These are phyloP conservation scores for Centropristis striata DNA, from an alignment of 2,113 vertebrate genomes.

Conservation along the genomic window DNA sequence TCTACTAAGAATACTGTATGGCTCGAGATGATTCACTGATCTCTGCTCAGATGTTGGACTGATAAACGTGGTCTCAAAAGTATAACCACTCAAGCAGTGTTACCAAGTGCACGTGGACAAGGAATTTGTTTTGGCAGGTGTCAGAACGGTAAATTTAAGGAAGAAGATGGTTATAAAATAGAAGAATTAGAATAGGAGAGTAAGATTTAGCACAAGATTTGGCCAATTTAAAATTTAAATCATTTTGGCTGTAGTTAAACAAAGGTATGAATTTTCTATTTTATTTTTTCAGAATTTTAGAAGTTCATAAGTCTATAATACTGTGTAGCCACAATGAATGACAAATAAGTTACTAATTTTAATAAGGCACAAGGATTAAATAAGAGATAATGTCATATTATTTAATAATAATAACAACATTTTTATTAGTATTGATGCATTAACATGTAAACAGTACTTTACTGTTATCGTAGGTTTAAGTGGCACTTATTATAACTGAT, in stretches of 20 bases:
- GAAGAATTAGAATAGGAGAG: neutral
- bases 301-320: too few species aligned
- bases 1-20: neutral
- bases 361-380: too few species aligned
- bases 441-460: neutral
- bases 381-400: neutral
- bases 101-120: too few species aligned
- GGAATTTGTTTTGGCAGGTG: neutral
- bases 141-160: neutral
- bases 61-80: neutral
- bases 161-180: neutral
- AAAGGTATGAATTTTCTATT: too few species aligned
- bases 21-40: conserved; percentile 17
- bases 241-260: too few species aligned
- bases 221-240: too few species aligned
- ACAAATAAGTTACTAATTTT: too few species aligned
- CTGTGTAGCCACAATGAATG: too few species aligned
- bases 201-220: neutral
- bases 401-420: neutral
- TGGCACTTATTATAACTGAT: neutral
- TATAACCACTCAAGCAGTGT: neutral
- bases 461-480: neutral
- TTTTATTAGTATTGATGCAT: neutral
- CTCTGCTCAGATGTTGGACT: conserved; percentile 22
- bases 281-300: too few species aligned